phyloP scores from a whole-genome alignment of 2,797 vertebrate genomes.

The Anniella stebbinsi region DNA sequence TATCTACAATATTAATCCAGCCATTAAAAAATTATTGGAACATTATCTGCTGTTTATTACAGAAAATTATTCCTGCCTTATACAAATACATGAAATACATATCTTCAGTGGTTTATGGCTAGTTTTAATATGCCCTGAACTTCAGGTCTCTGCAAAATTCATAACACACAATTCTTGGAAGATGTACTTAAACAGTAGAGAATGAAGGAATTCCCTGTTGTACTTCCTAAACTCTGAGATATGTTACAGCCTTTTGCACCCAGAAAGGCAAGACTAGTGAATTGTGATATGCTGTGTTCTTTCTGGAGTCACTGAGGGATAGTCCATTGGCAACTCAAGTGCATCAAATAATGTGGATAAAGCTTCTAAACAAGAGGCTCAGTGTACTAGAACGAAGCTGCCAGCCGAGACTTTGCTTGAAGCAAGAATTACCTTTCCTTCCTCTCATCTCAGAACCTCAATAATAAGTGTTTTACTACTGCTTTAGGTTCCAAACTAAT shows the following conservation, averaged over 20 bases:
- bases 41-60: neutral
- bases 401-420: conserved; percentile 21
- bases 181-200: conserved; percentile 5
- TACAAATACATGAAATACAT: neutral
- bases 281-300: conserved; percentile 19
- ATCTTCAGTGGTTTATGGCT: neutral
- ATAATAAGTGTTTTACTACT: conserved; percentile 19
- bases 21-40: neutral
- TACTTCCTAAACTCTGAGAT: conserved; percentile 5
- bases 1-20: neutral
- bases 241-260: conserved; percentile 22
- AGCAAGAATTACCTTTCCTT: conserved; percentile 11
- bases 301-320: conserved; percentile 21
- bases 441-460: neutral
- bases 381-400: conserved; percentile 35
- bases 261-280: conserved; percentile 14
- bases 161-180: neutral
- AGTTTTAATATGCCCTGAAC: neutral
- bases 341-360: conserved; percentile 37
- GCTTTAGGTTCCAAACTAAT: neutral
- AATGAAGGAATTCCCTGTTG: conserved; percentile 15
- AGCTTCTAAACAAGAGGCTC: conserved; percentile 41
- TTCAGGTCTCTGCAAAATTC: conserved; percentile 3
- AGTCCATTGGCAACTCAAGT: conserved; percentile 16
- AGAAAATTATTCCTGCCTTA: neutral